Evolutionary conservation across 2,888 invertebrate species (phyloP).

Genomic region (Heliconius erato): DNA sequence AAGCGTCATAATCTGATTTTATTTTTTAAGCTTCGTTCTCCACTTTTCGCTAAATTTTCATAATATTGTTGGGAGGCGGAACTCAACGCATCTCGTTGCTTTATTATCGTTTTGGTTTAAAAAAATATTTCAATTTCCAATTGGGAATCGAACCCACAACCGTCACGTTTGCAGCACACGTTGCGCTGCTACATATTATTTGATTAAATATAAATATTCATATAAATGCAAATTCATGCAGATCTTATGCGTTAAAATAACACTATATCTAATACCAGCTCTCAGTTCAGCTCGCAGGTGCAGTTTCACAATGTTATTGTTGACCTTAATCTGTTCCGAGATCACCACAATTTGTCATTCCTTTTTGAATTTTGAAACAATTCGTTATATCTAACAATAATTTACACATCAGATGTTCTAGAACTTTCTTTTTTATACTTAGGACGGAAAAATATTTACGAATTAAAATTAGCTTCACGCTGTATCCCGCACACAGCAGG

Average conservation of each 20-base stretch:
- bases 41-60: too few species aligned
- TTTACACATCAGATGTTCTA: not conserved
- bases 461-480: too few species aligned
- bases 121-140: not conserved
- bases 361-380: not conserved
- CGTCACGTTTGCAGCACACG: not conserved
- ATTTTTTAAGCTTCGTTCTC: too few species aligned
- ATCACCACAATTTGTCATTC: not conserved
- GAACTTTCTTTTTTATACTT: not conserved
- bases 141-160: not conserved
- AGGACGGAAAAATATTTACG: too few species aligned
- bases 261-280: not conserved
- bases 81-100: too few species aligned
- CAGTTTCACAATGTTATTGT: not conserved
- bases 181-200: not conserved
- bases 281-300: not conserved
- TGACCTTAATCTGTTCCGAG: slow-evolving; percentile 17
- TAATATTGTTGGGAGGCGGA: too few species aligned
- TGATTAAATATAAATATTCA: not conserved
- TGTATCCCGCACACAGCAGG: too few species aligned
- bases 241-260: not conserved
- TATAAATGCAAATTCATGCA: not conserved
- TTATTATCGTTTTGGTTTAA: too few species aligned
- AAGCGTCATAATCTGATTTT: too few species aligned
- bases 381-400: not conserved